Evolutionary conservation across 2,888 invertebrate species (phyloP).

Genomic region (Eupithecia subfuscata): DNA sequence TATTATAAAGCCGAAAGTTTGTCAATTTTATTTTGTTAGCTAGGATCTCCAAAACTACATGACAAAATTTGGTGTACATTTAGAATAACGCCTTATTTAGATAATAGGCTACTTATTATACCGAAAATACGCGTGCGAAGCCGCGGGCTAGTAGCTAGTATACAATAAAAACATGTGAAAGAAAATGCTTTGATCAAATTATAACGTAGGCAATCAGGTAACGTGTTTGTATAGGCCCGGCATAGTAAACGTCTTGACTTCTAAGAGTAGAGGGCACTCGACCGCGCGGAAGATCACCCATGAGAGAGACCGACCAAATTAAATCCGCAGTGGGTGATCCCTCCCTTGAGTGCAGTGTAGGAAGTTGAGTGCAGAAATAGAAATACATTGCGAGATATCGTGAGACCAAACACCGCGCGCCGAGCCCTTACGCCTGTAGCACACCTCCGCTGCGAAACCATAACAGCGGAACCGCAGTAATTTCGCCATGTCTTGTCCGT

Average conservation of each 20-base stretch:
- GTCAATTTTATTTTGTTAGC: too few species aligned
- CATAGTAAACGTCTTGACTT: neutral
- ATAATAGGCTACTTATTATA: too few species aligned
- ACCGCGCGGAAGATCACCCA: neutral
- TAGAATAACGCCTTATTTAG: too few species aligned
- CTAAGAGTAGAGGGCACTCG: neutral
- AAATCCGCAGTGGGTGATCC: neutral
- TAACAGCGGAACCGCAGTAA: too few species aligned
- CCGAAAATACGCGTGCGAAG: too few species aligned
- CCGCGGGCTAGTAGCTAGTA: too few species aligned
- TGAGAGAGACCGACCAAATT: neutral
- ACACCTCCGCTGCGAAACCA: too few species aligned
- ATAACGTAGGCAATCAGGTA: neutral
- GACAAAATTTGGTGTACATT: too few species aligned
- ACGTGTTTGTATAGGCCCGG: neutral
- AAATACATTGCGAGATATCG: neutral
- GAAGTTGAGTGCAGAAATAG: neutral
- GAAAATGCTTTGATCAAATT: constrained; percentile 3
- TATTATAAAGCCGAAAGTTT: too few species aligned
- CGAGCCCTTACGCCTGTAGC: too few species aligned
- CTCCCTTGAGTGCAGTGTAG: neutral
- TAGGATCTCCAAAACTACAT: too few species aligned
- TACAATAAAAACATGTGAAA: neutral
- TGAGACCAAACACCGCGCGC: neutral
- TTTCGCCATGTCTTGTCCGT: too few species aligned